These are phyloP conservation scores for Seriola aureovittata DNA, from an alignment of 2,113 vertebrate species.

Conservation along the genomic window DNA sequence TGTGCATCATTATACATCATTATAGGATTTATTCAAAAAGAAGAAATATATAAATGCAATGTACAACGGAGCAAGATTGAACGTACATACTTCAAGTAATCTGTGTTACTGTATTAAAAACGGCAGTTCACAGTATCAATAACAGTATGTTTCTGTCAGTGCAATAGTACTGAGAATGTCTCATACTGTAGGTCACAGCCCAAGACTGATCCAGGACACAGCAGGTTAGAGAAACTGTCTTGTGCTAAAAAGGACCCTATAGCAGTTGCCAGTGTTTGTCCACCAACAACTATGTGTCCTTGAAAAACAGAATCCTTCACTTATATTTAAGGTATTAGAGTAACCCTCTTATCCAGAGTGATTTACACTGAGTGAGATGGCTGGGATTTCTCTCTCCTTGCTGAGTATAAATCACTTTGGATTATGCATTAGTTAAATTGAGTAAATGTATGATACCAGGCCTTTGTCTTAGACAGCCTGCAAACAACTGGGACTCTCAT, in stretches of 20 bases:
- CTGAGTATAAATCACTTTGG: constrained; percentile 12
- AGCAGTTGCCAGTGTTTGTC: constrained; percentile 18
- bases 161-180: no score
- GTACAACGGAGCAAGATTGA: not conserved
- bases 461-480: constrained; percentile 1
- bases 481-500: not conserved
- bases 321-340: constrained; percentile 11
- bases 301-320: constrained; percentile 5
- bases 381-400: not conserved
- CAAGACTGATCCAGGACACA: not conserved
- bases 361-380: constrained; percentile 8
- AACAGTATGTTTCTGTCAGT: no score
- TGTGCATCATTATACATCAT: no score
- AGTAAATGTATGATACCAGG: not conserved
- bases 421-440: constrained; percentile 17
- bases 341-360: constrained; percentile 18
- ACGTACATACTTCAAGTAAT: not conserved
- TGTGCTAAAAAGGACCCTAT: not conserved
- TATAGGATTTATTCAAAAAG: not conserved
- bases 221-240: not conserved
- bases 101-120: no score
- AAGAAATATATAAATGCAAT: not conserved
- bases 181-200: no score
- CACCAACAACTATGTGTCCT: constrained; percentile 13
- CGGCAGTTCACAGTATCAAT: no score